Evolutionary conservation across 1,140 invertebrate species (phyloP), one percentile per base, ranked within the genome.

Genomic region (Drosophila watanabei): DNA sequence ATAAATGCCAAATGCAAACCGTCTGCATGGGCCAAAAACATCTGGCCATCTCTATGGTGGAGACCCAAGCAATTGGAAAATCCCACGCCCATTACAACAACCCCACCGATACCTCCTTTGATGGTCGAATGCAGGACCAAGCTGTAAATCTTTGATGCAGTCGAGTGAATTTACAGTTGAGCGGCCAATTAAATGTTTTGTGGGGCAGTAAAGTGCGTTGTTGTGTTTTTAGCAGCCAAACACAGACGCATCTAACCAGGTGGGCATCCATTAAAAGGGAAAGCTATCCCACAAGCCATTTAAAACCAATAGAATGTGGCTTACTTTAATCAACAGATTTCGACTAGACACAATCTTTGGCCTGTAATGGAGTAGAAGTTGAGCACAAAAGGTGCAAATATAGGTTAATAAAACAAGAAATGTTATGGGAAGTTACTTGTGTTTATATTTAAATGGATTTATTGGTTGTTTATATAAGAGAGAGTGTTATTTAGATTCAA

Each of bases 1-100:
- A 79, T 79, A 72, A 79, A 79, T 79, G 77, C 76, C 76, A 79
- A 79, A 79, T 79, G 77, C 77, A 79, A 79, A 65, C 66, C 71
- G 69, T 46, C 43, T 73, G 46, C 56, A 52, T 33, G 20, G 37
- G 52, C 68, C 71, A 32, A 79, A 72, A 79, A 71, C 76, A 79
- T 79, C 77, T 79, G 77, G 46, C 45, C 54, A 66, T 30, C 35
- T 16, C 64, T 32, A n/a, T 37, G 43, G 33, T 11, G 54, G 13
- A 5, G 45, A 16, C 66, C 66, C 65, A 79, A 72, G 76, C 65
- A 79, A 79, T 79, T 79, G 76, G 76, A 79, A 79, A 75, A 72
- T 73, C 56, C 70, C 24, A 13, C 39, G 41, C 30, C 63, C 63
- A 63, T 30, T 66, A 62, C 18, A 8, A 20, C 18, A 8, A 20